A percentile compares a stretch with the other conserved stretches of the same genome.
phyloP scores from a whole-genome alignment of 1,140 invertebrate genomes.

The Drosophila sucinea region DNA sequence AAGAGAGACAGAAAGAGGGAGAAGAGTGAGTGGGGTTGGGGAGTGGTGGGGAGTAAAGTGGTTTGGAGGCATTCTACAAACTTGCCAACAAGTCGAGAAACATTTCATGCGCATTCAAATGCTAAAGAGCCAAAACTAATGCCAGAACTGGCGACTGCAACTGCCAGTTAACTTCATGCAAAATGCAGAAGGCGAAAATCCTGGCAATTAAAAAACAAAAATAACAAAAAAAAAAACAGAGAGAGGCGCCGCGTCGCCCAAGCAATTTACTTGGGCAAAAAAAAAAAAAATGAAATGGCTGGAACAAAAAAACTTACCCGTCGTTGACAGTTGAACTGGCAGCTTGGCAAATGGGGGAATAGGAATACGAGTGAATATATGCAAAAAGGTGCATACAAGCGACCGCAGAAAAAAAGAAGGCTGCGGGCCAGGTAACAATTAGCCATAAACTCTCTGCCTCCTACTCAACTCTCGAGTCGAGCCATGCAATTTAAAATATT shows the following conservation, averaged over 20 bases:
- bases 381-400: conserved; percentile 53
- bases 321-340: conserved; percentile 63
- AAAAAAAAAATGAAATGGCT: conserved; percentile 26
- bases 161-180: conserved; percentile 60
- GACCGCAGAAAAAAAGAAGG: conserved; percentile 44
- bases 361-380: neutral
- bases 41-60: neutral
- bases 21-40: neutral
- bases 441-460: conserved; percentile 38
- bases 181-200: conserved; percentile 61
- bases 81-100: conserved; percentile 64
- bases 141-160: conserved; percentile 30
- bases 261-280: conserved; percentile 25
- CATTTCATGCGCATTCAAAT: conserved; percentile 72
- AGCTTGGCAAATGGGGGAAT: conserved; percentile 12
- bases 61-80: conserved; percentile 26
- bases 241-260: conserved; percentile 12
- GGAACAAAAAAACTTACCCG: conserved; percentile 26
- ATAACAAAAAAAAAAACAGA: conserved; percentile 29
- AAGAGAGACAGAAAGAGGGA: neutral
- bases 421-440: conserved; percentile 67
- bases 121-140: conserved; percentile 56
- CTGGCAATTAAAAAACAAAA: conserved; percentile 70
- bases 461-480: conserved; percentile 22
- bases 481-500: conserved; percentile 52